These are phyloP conservation scores for Philhelius pedissequus DNA, from an alignment of 2,888 invertebrate species.

Conservation along the genomic window DNA sequence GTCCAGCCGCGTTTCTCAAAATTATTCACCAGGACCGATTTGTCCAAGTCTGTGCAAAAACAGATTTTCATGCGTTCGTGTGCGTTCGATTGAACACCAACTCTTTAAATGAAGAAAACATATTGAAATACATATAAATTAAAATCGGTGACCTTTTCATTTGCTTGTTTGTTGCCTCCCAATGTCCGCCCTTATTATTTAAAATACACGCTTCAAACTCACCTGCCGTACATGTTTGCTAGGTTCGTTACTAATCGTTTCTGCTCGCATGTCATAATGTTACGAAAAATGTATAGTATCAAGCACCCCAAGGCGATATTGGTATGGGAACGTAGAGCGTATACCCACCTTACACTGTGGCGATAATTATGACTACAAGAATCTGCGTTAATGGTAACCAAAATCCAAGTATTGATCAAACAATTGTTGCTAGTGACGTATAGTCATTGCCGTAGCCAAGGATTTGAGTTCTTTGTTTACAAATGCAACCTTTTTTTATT, in stretches of 20 bases:
- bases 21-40: conserved; percentile 94
- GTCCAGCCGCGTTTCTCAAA: conserved; percentile 95
- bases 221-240: conserved; percentile 80
- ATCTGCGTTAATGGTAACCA: conserved; percentile 24
- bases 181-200: neutral
- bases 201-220: neutral
- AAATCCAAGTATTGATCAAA: conserved; percentile 47
- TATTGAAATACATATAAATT: neutral
- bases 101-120: conserved; percentile 64
- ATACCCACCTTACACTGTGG: conserved; percentile 1
- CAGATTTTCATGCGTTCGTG: conserved; percentile 74
- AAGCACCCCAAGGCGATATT: neutral
- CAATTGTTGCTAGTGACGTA: neutral
- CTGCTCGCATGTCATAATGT: conserved; percentile 68
- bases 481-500: neutral
- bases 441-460: neutral
- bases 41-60: conserved; percentile 85
- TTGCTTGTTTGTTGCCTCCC: neutral
- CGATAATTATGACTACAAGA: conserved; percentile 7
- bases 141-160: conserved; percentile 3
- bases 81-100: conserved; percentile 64
- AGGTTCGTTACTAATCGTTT: conserved; percentile 72
- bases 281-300: neutral
- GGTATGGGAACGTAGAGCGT: conserved; percentile 19
- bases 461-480: neutral